phyloP scores from a whole-genome alignment of 2,113 vertebrate species.

The Marcusenius ussheri region DNA sequence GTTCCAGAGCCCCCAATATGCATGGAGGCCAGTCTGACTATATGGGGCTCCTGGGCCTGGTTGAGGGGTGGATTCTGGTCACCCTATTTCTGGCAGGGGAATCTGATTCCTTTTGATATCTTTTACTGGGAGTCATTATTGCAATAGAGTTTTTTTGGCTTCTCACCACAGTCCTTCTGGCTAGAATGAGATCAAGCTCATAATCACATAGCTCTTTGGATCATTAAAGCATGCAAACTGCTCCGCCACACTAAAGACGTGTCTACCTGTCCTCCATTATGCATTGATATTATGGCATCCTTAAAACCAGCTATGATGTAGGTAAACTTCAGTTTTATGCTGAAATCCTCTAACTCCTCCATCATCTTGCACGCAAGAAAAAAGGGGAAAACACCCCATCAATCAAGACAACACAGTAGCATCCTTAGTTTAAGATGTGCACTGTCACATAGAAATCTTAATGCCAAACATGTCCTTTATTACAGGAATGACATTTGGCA shows the following conservation, averaged over 20 bases:
- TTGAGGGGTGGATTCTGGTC: neutral
- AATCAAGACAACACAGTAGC: neutral
- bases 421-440: neutral
- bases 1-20: neutral
- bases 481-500: neutral
- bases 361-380: neutral
- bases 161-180: neutral
- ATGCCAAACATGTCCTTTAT: neutral
- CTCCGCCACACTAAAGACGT: neutral
- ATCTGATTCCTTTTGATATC: neutral
- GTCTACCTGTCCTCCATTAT: neutral
- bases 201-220: neutral
- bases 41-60: neutral
- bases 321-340: neutral
- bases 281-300: neutral
- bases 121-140: neutral
- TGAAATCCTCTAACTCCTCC: neutral
- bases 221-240: neutral
- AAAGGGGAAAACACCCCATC: neutral
- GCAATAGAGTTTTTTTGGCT: neutral
- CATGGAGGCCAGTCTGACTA: neutral
- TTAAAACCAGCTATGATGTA: neutral
- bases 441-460: neutral
- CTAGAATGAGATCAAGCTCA: neutral
- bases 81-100: neutral